Base-by-base conservation (phyloP, 2,888 invertebrate genomes). In the Lacanobia oleracea region DNA sequence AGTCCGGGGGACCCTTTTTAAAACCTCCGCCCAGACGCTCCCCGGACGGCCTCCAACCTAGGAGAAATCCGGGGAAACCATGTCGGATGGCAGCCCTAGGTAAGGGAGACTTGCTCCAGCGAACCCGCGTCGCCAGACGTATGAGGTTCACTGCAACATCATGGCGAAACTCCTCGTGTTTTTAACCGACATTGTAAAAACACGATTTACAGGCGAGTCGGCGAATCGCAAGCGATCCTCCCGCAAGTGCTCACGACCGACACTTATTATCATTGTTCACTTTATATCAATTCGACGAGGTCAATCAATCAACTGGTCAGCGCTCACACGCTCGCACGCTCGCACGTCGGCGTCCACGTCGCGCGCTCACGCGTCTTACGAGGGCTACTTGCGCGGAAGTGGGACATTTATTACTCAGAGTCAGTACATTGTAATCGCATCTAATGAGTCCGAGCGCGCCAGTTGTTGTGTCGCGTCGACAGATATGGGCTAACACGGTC, bases 251-350 rank as follows among this genome's bases (percentile, higher is more conserved):
- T 14, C 23, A 18, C 43, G 43, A 43, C 14, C 45, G 18, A 18
- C 54, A 48, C 40, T 54, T 0, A 33, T 18, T 21, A 16, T 54
- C 65, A 79, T 79, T 79, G 74, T 68, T 53, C 79, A 78, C 65
- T 79, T 78, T 40, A 51, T 18, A 59, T 48, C 56, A 68, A 66
- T 66, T 54, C 43, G 10, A 9, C 54, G 33, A 43, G 1, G 9
- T 45, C 33, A 10, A 33, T 10, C 21, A 18, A 4, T n/a, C 21
- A 18, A 27, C 14, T 21, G 63, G 21, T 14, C 57, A 43, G 10
- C 48, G 16, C 37, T 10, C 37, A 48, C 57, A 27, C 18, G 21
- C 21, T 8, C 67, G 6, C 50, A 21, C 43, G 21, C n/a, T 10
- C 50, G 21, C 43, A 59, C 21, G 4, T 21, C 33, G 33, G 33